Evolutionary conservation across 2,797 vertebrate genomes (phyloP).

Genomic region (Eulemur rubriventer): DNA sequence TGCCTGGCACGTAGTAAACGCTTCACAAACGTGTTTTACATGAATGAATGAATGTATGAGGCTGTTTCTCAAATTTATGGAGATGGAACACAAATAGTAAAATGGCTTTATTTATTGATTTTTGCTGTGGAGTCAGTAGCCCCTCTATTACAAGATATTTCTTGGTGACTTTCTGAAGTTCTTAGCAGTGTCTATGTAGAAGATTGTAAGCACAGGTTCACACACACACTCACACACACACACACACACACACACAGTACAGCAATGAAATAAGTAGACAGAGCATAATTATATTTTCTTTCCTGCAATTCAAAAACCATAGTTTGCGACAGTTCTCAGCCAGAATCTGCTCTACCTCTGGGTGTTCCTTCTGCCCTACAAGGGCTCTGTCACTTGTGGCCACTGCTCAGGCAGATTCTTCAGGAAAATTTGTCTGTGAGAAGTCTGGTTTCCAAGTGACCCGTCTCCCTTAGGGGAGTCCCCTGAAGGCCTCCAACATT

Average conservation of each 20-base stretch:
- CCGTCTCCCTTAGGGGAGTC: neutral
- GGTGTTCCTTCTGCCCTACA: neutral
- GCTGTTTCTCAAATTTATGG: neutral
- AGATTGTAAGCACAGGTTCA: neutral
- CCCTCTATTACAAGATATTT: neutral
- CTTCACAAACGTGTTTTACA: neutral
- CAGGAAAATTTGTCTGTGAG: neutral
- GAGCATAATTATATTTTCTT: neutral
- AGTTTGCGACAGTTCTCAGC: neutral
- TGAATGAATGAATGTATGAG: neutral
- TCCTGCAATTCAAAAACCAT: neutral
- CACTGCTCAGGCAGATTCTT: neutral
- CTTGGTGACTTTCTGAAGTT: neutral
- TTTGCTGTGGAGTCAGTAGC: neutral
- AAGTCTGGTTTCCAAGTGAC: neutral
- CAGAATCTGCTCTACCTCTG: neutral
- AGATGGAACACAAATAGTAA: neutral
- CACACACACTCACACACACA: neutral
- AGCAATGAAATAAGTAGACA: neutral
- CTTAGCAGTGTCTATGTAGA: neutral
- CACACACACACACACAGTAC: fast-evolving
- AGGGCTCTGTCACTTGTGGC: neutral
- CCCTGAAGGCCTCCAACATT: neutral
- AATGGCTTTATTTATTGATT: neutral
- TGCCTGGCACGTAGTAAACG: neutral